Base-by-base conservation (phyloP, 2,888 invertebrate species). In the Flexamia atlantica region DNA sequence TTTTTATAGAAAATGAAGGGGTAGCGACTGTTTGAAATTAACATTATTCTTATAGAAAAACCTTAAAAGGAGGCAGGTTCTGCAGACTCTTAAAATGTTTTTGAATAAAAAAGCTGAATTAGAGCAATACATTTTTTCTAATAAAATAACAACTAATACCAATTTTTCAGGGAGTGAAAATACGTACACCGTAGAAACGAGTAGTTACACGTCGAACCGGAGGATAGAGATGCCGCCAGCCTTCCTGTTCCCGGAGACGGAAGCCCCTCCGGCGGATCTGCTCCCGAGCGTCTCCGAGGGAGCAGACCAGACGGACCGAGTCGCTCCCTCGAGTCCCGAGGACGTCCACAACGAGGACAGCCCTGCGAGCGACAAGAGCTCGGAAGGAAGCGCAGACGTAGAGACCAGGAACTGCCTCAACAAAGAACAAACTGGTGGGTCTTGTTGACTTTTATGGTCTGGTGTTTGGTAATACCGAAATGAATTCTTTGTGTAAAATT, bases 141-240 rank as follows among this genome's bases (percentile, higher is more conserved):
- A 36, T 4, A 7, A 36, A 4, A 36, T 36, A 7, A 36, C 4
- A 36, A 36, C n/a, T 36, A 9, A 36, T 7, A 36, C 36, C 12
- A 4, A 12, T 57, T 20, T 57, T 57, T 57, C 20, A 57, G 57
- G 89, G 90, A 23, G 91, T 92, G 86, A 93, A 93, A 88, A 92
- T 93, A 2, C 20, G n/a, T 72, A 70, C 70, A 30, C 32, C 32
- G 72, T 53, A 2, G 82, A 72, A 20, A 42, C 53, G 28, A 50
- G 53, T 50, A 50, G 36, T 14, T 81, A 81, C 86, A 93, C 93
- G 87, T 94, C 94, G 88, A 95, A 94, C 87, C 91, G 95, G 82
- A 91, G 96, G 85, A 95, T 96, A 88, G 96, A 96, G 90, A 95
- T 96, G 94, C 96, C 96, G 81, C 95, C 96, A 17, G 94, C 95